Base-by-base conservation (phyloP, 2,888 invertebrate species). In the Blastobasis adustella region DNA sequence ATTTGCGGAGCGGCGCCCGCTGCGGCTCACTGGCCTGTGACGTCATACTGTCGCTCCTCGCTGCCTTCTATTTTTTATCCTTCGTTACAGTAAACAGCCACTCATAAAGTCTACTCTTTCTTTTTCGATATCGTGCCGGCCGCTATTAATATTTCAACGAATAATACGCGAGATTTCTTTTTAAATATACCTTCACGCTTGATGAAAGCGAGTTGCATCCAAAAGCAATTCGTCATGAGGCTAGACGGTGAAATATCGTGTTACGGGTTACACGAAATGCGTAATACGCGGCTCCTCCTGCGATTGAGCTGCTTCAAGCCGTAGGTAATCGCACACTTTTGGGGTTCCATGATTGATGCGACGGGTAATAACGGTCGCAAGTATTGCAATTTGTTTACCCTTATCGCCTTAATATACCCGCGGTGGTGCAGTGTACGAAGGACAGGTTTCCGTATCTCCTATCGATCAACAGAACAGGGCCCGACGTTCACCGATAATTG, bases 381-480 rank as follows among this genome's bases (percentile, higher is more conserved):
- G 85, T 77, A 82, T 82, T 81, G 83, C 86, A 86, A 88, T 87
- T 87, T 88, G 87, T 86, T 86, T 86, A 81, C 85, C 82, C 83
- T 85, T 79, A 82, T 81, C 79, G 82, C 73, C 75, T 77, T 76
- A 77, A 79, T 79, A 76, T 77, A 80, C 73, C 73, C 71, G 71
- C 68, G 63, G 65, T 64, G 63, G 49, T 64, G 66, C 10, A 42
- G 8, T 10, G 42, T n/a, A 10, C 67, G 74, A 72, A 73, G 72
- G 74, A 72, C 71, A 74, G 74, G 77, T 73, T 76, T 69, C 72
- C 74, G 75, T 79, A 81, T 83, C 80, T 80, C 79, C 80, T 82
- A 76, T 75, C 79, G 78, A 84, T 84, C 82, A 77, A 82, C 78
- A 79, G 80, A 73, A 63, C 69, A 72, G 73, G 70, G 73, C 78